Conservation (phyloP, 1,140 invertebrate genomes). For the Berghia stephanieae region DNA sequence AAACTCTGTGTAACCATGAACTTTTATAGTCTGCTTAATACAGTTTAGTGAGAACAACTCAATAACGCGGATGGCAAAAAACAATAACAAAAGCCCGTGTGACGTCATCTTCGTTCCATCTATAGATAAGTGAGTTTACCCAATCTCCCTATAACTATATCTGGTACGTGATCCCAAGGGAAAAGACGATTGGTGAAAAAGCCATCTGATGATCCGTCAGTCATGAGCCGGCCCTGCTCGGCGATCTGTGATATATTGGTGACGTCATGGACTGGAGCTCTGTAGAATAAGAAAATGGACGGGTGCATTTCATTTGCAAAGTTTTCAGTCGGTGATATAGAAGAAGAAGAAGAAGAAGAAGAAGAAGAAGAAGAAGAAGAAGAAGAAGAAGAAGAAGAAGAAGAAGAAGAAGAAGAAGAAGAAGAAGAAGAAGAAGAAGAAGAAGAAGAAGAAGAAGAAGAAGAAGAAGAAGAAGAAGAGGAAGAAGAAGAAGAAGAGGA, state of each 20-base stretch:
- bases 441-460: background rate
- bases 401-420: background rate
- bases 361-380: constrained; percentile 16
- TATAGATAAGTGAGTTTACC: too few relatives aligned
- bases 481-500: constrained; percentile 16
- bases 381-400: constrained; percentile 5
- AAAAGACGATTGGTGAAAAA: constrained; percentile 35
- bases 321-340: too few relatives aligned
- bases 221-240: background rate
- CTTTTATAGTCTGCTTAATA: too few relatives aligned
- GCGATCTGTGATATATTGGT: background rate
- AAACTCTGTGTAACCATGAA: too few relatives aligned
- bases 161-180: constrained; percentile 31
- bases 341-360: background rate
- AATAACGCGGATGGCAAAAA: too few relatives aligned
- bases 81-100: too few relatives aligned
- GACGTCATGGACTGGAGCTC: too few relatives aligned
- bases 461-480: constrained; percentile 22
- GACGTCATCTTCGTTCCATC: too few relatives aligned
- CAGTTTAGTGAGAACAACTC: too few relatives aligned
- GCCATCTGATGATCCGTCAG: constrained; percentile 31
- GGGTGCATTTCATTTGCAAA: too few relatives aligned
- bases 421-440: constrained; percentile 6
- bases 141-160: constrained; percentile 26
- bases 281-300: too few relatives aligned